phyloP scores from a whole-genome alignment of 2,888 invertebrate species.

The Empis stercorea region DNA sequence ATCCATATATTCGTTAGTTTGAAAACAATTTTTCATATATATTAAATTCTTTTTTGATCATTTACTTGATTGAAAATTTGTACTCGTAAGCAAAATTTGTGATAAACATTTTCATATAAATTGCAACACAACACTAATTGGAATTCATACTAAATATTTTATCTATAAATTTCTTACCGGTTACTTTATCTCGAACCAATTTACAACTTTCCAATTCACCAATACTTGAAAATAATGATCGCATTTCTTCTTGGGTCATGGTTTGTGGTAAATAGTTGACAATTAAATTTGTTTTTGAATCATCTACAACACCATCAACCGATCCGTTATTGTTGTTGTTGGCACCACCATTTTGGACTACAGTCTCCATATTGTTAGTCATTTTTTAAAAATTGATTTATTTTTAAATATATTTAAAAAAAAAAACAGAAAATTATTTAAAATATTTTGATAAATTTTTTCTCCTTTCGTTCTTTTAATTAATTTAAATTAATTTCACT shows the following conservation, averaged over 20 bases:
- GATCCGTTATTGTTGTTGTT: constrained; percentile 35
- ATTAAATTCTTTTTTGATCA: too few relatives aligned
- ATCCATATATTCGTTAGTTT: too few relatives aligned
- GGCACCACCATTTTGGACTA: constrained; percentile 59
- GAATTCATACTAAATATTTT: too few relatives aligned
- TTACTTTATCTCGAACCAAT: constrained; percentile 91
- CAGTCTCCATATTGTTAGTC: constrained; percentile 48
- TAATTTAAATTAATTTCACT: constrained; percentile 28
- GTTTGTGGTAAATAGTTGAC: constrained; percentile 92
- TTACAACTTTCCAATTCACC: constrained; percentile 97
- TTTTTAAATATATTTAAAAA: constrained; percentile 3
- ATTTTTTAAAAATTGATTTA: constrained; percentile 22
- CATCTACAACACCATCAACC: constrained; percentile 63
- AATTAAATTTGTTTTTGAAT: constrained; percentile 90
- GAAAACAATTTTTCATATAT: too few relatives aligned
- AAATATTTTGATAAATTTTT: constrained; percentile 8
- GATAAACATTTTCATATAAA: too few relatives aligned
- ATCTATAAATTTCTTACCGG: constrained; percentile 54
- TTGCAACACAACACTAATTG: too few relatives aligned
- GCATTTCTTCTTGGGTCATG: constrained; percentile 90
- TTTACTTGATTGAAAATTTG: too few relatives aligned
- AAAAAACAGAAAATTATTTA: constrained; percentile 6
- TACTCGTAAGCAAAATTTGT: too few relatives aligned
- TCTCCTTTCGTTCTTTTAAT: too few relatives aligned
- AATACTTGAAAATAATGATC: constrained; percentile 85